Evolutionary conservation across 92 coral and sea anemone genomes (phyloP), one percentile per base, ranked within the genome.

Genomic region (Palythoa heliodiscus): DNA sequence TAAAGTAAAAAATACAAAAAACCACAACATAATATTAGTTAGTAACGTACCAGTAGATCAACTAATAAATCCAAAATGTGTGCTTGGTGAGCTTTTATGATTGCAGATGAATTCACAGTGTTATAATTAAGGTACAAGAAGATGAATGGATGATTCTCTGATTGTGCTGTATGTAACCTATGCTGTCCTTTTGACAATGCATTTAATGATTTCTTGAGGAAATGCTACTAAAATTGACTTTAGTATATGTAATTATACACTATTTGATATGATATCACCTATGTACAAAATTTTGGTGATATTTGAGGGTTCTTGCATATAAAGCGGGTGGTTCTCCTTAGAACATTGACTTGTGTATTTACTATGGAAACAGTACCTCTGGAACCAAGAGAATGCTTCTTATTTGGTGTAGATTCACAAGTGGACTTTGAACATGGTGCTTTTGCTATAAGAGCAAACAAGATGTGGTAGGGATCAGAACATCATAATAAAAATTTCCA

Each of bases 371-470:
- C 64, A 57, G 64, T 57, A 57, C 64, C 64, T 57, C 64, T 57
- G 64, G n/a, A 57, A 57, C n/a, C 64, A 57, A 57, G 64, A 57
- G 64, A 57, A 57, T 19, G n/a, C 64, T 57, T 57, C 64, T 57
- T 57, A 57, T 57, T 57, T 57, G 64, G 64, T 57, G 64, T 57
- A 57, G 64, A 57, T 57, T 57, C 64, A 57, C 64, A 57, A 57
- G 64, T 57, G 19, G n/a, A 57, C 64, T 57, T 57, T 57, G 64
- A 57, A 57, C 17, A 57, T 57, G n/a, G n/a, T 57, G 64, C 64
- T 57, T 57, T 57, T 12, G 64, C 64, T 57, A 57, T 14, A 57
- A 57, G 16, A 14, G 64, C 64, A 57, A 57, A 57, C 64, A 57
- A 57, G 64, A 57, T 57, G 64, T 57, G 64, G n/a, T 2, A 57